phyloP scores from a whole-genome alignment of 2,797 vertebrate genomes.

The Protosalanx chinensis region DNA sequence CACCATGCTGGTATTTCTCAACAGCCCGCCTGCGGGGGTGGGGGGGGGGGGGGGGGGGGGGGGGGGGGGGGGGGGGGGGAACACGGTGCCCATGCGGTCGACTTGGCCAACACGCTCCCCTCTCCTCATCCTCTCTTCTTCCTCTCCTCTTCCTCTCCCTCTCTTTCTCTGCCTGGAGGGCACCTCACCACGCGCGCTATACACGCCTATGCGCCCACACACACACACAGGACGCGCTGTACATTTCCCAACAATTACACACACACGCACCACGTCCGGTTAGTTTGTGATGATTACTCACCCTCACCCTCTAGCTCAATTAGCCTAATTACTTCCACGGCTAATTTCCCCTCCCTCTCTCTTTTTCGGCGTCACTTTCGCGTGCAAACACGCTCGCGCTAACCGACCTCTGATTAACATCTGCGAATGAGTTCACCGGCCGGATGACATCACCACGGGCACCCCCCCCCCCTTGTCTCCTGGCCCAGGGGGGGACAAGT shows the following conservation, averaged over 20 bases:
- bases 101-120: conserved; percentile 60
- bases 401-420: neutral
- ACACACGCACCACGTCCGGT: conserved; percentile 8
- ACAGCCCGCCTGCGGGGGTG: conserved; percentile 34
- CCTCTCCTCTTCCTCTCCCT: conserved; percentile 12
- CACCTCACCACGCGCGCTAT: no score
- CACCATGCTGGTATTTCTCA: conserved; percentile 70
- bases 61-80: conserved; percentile 33
- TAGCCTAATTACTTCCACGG: neutral
- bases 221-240: conserved; percentile 7
- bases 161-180: conserved; percentile 10
- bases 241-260: neutral
- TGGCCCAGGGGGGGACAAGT: no score
- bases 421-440: neutral
- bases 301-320: neutral
- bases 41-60: no score
- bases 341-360: conserved; percentile 15
- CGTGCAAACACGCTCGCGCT: no score
- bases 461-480: neutral
- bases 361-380: neutral
- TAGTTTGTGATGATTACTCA: conserved; percentile 3
- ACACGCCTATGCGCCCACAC: conserved; percentile 1
- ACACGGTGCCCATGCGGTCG: conserved; percentile 54
- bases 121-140: conserved; percentile 28
- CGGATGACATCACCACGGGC: neutral